Evolutionary conservation across 2,888 invertebrate species (phyloP).

Genomic region (Hydrotaea diabolus): DNA sequence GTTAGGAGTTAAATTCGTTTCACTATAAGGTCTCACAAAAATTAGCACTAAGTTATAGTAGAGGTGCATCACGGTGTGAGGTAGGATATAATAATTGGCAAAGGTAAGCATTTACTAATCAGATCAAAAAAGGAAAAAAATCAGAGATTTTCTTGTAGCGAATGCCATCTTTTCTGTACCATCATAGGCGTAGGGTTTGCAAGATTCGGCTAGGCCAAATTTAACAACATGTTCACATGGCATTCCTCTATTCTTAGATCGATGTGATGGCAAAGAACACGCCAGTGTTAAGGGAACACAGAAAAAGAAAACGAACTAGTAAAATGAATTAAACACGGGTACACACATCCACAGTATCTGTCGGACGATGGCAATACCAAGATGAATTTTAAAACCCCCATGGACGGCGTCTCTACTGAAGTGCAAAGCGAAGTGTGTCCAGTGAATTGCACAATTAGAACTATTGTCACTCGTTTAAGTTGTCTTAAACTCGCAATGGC

Average conservation of each 20-base stretch:
- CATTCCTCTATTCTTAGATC: neutral
- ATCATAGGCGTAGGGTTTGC: too few relatives aligned
- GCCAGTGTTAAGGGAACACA: neutral
- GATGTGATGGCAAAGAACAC: neutral
- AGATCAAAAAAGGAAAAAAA: too few relatives aligned
- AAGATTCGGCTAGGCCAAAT: too few relatives aligned
- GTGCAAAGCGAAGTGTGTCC: neutral
- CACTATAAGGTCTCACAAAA: too few relatives aligned
- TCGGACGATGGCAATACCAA: neutral
- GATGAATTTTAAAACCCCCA: constrained; percentile 10
- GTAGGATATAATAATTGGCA: too few relatives aligned
- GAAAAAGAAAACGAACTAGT: neutral
- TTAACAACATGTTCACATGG: too few relatives aligned
- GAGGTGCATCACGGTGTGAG: too few relatives aligned
- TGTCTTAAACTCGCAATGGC: constrained; percentile 5
- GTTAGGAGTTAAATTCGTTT: too few relatives aligned
- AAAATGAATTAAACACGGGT: constrained; percentile 14
- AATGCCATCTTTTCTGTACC: too few relatives aligned
- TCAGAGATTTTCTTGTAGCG: too few relatives aligned
- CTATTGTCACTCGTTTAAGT: constrained; percentile 5
- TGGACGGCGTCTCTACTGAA: neutral
- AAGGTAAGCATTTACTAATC: too few relatives aligned
- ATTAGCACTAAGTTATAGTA: too few relatives aligned
- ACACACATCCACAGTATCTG: neutral
- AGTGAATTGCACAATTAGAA: constrained; percentile 3